These are phyloP conservation scores for Thelaira solivaga DNA, from an alignment of 2,888 invertebrate genomes.

Conservation along the genomic window DNA sequence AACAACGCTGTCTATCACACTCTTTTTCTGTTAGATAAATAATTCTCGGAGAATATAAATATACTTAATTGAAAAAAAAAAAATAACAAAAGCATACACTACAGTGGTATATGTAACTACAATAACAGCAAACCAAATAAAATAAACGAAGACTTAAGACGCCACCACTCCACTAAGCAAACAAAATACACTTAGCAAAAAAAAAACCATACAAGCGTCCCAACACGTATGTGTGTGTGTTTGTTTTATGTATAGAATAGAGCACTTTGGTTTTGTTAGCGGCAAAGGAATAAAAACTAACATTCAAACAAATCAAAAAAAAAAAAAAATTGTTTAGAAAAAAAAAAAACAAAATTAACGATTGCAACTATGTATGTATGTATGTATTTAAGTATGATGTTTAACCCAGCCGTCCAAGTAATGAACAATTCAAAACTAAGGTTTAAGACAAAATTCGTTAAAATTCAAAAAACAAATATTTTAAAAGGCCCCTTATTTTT, in stretches of 20 bases:
- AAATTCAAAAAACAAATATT: no score
- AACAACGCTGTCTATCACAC: no score
- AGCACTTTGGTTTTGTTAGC: conserved; percentile 22
- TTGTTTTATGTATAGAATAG: neutral
- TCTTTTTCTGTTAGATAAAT: no score
- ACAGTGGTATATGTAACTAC: neutral
- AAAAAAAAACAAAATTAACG: conserved; percentile 7
- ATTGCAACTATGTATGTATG: conserved; percentile 43
- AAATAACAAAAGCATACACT: conserved; percentile 2
- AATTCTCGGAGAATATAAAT: no score
- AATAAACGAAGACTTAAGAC: conserved; percentile 55
- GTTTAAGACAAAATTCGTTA: no score
- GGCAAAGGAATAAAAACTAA: conserved; percentile 15
- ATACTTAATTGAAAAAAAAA: no score
- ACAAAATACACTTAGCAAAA: neutral
- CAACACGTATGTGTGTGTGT: neutral
- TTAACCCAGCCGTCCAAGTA: neutral
- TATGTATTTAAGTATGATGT: no score
- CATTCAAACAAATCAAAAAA: conserved; percentile 1
- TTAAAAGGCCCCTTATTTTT: no score
- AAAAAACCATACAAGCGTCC: neutral
- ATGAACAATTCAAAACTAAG: no score
- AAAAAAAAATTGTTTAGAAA: conserved; percentile 11
- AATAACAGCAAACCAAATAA: conserved; percentile 42
- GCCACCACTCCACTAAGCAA: conserved; percentile 54